Evolutionary conservation across 2,888 invertebrate genomes (phyloP).

Genomic region (Cotesia congregata): DNA sequence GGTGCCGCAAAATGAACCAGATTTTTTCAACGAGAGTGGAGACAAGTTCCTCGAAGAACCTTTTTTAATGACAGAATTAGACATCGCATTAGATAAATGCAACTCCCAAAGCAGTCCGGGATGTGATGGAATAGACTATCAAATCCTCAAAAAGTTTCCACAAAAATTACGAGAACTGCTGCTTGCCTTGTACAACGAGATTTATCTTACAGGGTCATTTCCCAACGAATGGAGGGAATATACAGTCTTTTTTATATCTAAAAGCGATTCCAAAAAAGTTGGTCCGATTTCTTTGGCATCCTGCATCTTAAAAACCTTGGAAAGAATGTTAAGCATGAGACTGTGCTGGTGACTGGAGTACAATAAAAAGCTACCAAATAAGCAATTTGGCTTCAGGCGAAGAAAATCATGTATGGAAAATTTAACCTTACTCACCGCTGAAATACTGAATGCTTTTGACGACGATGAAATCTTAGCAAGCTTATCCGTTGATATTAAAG

Average conservation of each 20-base stretch:
- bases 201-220: conserved; percentile 7
- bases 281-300: conserved; percentile 47
- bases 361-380: conserved; percentile 27
- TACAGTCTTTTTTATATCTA: conserved; percentile 44
- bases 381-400: conserved; percentile 46
- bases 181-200: conserved; percentile 27
- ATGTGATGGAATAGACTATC: conserved; percentile 27
- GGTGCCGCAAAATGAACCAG: neutral
- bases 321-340: conserved; percentile 44
- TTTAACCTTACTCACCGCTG: conserved; percentile 29
- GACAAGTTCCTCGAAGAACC: neutral
- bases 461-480: conserved; percentile 1
- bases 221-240: conserved; percentile 43
- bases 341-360: conserved; percentile 45
- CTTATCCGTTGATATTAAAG: conserved; percentile 34
- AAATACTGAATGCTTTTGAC: conserved; percentile 19
- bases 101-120: neutral
- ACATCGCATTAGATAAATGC: neutral
- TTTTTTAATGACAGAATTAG: conserved; percentile 22
- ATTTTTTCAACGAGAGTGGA: neutral
- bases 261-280: conserved; percentile 38
- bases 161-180: neutral
- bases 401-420: conserved; percentile 42
- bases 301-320: conserved; percentile 43
- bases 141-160: conserved; percentile 23